A percentile compares a stretch with the other conserved stretches of the same genome.
These are phyloP conservation scores for Enteromius viviparus DNA, from an alignment of 2,797 vertebrate genomes.

Conservation along the genomic window DNA sequence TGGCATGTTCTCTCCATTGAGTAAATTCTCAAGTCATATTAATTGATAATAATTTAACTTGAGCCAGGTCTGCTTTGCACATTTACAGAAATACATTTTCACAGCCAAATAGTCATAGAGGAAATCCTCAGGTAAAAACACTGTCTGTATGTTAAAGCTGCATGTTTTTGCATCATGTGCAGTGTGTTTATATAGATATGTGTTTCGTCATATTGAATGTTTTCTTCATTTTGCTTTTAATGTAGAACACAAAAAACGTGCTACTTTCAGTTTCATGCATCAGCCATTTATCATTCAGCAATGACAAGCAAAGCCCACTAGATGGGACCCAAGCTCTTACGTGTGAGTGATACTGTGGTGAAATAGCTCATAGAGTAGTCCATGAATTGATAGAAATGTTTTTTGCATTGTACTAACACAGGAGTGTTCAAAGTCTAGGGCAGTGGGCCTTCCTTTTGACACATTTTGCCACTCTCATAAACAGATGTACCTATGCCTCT, in stretches of 20 bases:
- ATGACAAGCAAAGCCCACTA: conserved; percentile 23
- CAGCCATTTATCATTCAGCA: background rate
- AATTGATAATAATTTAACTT: background rate
- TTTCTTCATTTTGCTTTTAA: background rate
- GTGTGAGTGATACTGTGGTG: background rate
- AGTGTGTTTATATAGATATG: background rate
- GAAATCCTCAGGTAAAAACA: background rate
- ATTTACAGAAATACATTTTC: background rate
- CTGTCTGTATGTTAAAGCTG: background rate
- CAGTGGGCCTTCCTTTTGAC: no score
- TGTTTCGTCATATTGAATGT: background rate
- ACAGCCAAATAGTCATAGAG: background rate
- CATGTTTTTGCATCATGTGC: background rate
- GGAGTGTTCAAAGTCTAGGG: background rate
- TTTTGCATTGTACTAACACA: background rate
- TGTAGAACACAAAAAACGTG: background rate
- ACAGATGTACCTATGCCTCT: no score
- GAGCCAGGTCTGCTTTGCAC: background rate
- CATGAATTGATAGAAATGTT: background rate
- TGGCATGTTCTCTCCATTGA: background rate
- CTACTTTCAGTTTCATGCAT: conserved; percentile 23
- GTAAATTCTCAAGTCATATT: background rate
- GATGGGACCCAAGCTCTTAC: conserved; percentile 18
- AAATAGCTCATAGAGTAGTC: background rate
- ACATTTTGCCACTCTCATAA: no score